Percentiles rank a stretch among this genome's conserved stretches.
Conservation (phyloP, 2,888 invertebrate genomes). For the Tanytarsus gracilentus region DNA sequence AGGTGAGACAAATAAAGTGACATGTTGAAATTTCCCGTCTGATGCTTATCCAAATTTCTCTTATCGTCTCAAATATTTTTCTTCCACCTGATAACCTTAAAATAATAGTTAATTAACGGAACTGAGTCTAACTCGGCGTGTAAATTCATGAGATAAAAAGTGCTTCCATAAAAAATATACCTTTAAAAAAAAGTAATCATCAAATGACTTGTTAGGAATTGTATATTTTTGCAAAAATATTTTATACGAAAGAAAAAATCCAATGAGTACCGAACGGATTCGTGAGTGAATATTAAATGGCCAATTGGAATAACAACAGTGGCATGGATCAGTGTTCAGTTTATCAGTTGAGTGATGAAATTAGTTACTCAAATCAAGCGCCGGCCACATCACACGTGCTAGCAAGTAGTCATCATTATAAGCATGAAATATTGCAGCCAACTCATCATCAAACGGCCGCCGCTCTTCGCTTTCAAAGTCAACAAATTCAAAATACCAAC, state of each 20-base stretch:
- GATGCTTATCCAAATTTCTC: too few relatives aligned
- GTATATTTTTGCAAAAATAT: constrained; percentile 11
- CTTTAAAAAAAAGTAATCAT: too few relatives aligned
- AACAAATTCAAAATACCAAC: constrained; percentile 19
- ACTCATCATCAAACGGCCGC: neutral
- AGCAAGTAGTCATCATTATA: constrained; percentile 13
- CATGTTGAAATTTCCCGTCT: too few relatives aligned
- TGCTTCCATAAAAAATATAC: too few relatives aligned
- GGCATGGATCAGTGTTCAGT: constrained; percentile 10
- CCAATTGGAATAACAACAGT: constrained; percentile 18
- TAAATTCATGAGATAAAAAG: too few relatives aligned
- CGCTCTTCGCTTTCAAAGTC: constrained; percentile 20
- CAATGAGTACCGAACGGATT: too few relatives aligned
- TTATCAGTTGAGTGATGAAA: constrained; percentile 23
- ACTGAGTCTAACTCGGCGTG: too few relatives aligned
- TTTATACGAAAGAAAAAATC: neutral
- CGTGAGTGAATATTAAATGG: constrained; percentile 6
- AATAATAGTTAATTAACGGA: too few relatives aligned
- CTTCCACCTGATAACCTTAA: too few relatives aligned
- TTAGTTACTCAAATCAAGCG: neutral
- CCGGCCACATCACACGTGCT: constrained; percentile 5
- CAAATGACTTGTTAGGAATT: too few relatives aligned
- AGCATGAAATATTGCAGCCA: constrained; percentile 1
- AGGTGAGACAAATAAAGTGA: too few relatives aligned
- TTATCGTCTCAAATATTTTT: too few relatives aligned